Evolutionary conservation across 2,797 vertebrate genomes (phyloP).

Genomic region (Meriones psammophilus): DNA sequence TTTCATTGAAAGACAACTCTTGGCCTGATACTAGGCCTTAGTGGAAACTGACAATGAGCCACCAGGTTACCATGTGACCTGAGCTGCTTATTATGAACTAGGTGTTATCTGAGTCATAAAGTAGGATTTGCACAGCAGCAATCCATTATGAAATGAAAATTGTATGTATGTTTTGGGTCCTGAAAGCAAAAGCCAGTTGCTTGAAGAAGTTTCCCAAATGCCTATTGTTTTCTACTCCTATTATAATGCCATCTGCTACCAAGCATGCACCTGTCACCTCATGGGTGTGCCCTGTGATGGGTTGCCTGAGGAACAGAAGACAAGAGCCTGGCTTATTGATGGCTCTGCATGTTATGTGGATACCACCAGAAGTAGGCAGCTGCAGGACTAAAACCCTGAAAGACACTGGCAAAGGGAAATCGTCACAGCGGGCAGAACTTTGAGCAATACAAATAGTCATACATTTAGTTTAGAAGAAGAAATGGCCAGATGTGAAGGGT

Average conservation of each 20-base stretch:
- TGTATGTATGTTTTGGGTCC: background rate
- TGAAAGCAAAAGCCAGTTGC: background rate
- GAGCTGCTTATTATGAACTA: background rate
- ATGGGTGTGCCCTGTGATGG: background rate
- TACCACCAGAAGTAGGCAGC: background rate
- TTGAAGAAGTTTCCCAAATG: background rate
- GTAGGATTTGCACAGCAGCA: background rate
- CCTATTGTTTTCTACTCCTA: background rate
- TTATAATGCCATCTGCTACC: background rate
- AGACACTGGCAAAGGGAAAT: background rate
- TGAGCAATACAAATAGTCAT: background rate
- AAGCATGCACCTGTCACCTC: background rate
- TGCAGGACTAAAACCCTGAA: background rate
- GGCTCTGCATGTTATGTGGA: background rate
- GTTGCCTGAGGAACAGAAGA: background rate
- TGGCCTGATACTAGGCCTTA: background rate
- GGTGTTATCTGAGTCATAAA: background rate
- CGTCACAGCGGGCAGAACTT: background rate
- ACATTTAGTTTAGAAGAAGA: background rate
- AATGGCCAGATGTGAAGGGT: background rate
- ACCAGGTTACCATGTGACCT: background rate
- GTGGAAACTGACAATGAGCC: background rate
- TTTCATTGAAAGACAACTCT: background rate
- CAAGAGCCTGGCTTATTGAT: background rate
- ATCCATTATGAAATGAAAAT: background rate